These are phyloP conservation scores for Epicampocera succincta DNA, from an alignment of 2,888 invertebrate species.

Conservation along the genomic window DNA sequence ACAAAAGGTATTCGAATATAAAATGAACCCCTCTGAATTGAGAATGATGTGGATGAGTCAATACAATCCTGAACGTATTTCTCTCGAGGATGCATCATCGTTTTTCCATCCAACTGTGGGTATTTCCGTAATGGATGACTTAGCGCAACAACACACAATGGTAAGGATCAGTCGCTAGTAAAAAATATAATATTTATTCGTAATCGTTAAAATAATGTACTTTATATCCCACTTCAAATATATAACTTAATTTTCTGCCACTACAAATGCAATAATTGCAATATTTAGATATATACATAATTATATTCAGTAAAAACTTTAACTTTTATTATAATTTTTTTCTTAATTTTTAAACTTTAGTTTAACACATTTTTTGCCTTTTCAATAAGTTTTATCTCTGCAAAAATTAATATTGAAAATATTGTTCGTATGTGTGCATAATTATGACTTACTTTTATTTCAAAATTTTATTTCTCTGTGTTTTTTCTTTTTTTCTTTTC, in stretches of 20 bases:
- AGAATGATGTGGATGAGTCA: conserved; percentile 85
- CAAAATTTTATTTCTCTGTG: conserved; percentile 72
- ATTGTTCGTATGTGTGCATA: conserved; percentile 30
- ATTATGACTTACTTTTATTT: conserved; percentile 64
- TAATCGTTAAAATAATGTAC: conserved; percentile 1
- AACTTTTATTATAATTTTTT: conserved; percentile 18
- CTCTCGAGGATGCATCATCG: conserved; percentile 80
- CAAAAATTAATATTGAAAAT: conserved; percentile 27
- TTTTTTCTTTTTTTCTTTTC: conserved; percentile 71
- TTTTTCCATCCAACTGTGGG: conserved; percentile 83
- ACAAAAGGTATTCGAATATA: conserved; percentile 34
- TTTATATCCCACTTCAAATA: conserved; percentile 10
- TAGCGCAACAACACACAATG: conserved; percentile 82
- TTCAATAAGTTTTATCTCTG: conserved; percentile 66
- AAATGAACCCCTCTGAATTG: conserved; percentile 77
- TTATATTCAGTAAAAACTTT: conserved; percentile 25
- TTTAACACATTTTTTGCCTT: conserved; percentile 51
- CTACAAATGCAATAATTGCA: conserved; percentile 12
- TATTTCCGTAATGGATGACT: conserved; percentile 83
- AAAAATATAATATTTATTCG: not conserved
- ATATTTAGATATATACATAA: not conserved
- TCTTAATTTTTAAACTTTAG: conserved; percentile 8
- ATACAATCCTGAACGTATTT: conserved; percentile 80
- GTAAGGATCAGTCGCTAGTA: conserved; percentile 77
- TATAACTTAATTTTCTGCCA: conserved; percentile 10